A percentile compares a stretch with the other conserved stretches of the same genome.
Evolutionary conservation across 1,140 invertebrate genomes (phyloP).

Genomic region (Pseudachorutes palmiensis): DNA sequence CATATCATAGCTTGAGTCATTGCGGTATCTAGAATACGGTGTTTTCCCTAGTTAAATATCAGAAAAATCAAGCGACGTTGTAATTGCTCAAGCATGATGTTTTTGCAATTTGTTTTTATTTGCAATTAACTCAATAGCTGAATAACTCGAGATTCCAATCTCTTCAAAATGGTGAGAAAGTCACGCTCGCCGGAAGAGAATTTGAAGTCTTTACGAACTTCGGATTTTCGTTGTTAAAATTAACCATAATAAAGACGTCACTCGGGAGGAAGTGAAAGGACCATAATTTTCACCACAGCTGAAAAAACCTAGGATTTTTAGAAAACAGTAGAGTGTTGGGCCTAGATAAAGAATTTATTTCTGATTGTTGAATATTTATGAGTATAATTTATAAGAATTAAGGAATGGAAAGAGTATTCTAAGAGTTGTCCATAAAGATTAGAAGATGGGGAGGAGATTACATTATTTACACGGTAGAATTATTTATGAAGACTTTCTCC

Average conservation of each 20-base stretch:
- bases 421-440: not conserved
- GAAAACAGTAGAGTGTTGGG: not conserved
- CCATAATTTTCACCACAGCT: not conserved
- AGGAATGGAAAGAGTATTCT: not conserved
- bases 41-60: no score
- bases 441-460: conserved; percentile 2
- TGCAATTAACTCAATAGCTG: no score
- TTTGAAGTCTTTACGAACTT: not conserved
- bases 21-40: no score
- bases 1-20: no score
- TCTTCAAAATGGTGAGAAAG: not conserved
- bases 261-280: no score
- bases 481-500: conserved; percentile 9
- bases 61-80: no score
- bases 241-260: not conserved
- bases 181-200: not conserved
- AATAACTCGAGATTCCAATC: no score
- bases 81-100: no score
- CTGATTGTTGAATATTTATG: conserved; percentile 13
- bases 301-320: not conserved
- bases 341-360: no score
- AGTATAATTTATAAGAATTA: not conserved
- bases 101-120: no score
- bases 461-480: conserved; percentile 7
- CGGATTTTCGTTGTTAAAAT: not conserved